These are phyloP conservation scores for Centrocercus urophasianus DNA, from an alignment of 2,113 vertebrate species.

Conservation along the genomic window DNA sequence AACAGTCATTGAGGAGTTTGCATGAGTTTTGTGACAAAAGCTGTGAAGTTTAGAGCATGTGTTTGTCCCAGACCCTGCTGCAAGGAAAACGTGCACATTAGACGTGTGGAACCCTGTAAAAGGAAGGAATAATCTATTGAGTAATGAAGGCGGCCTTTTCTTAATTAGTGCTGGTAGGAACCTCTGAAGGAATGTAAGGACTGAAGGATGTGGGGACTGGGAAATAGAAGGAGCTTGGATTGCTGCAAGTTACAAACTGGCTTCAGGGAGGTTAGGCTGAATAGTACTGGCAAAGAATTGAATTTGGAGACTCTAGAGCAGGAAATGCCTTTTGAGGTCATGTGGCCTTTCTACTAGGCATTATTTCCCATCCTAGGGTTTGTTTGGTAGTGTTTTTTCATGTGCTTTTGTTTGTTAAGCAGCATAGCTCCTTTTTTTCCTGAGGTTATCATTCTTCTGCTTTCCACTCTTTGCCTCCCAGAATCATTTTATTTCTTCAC, in stretches of 20 bases:
- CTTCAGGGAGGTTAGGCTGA: neutral
- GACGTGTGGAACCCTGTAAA: neutral
- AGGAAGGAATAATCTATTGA: neutral
- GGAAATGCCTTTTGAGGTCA: neutral
- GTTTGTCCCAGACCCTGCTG: neutral
- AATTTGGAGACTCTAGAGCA: neutral
- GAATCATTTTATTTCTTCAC: neutral
- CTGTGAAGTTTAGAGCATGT: neutral
- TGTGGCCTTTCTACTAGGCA: neutral
- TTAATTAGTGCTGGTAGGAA: neutral
- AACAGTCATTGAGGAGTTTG: neutral
- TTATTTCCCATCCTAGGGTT: neutral
- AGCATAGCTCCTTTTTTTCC: neutral
- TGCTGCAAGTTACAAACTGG: neutral
- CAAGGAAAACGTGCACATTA: accelerated
- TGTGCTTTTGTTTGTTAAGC: neutral
- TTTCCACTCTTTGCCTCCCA: neutral
- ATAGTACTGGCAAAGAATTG: neutral
- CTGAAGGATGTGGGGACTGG: neutral
- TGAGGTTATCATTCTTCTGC: neutral
- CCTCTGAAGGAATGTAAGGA: neutral
- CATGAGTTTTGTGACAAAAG: neutral
- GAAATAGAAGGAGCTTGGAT: neutral
- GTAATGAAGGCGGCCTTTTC: neutral
- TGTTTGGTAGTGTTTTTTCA: neutral